phyloP scores from a whole-genome alignment of 2,113 vertebrate genomes.

The mouse (Mus musculus) region DNA sequence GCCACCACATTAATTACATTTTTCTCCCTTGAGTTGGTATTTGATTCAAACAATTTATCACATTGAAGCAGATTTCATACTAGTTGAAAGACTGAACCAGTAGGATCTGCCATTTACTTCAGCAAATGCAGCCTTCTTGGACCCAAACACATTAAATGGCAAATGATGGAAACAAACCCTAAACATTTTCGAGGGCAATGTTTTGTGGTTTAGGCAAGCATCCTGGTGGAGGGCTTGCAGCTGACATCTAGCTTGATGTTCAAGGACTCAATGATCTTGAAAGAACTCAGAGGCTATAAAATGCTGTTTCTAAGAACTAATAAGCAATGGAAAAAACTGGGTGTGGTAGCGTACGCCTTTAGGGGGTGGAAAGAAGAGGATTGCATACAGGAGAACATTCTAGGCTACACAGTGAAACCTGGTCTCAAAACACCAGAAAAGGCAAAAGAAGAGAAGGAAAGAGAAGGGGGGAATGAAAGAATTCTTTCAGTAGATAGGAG shows the following conservation, averaged over 20 bases:
- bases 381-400: background rate
- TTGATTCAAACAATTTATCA: background rate
- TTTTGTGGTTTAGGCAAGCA: background rate
- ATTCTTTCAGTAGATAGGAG: background rate
- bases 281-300: background rate
- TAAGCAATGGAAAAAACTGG: background rate
- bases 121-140: background rate
- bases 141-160: background rate
- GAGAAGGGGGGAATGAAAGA: background rate
- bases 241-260: background rate
- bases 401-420: background rate
- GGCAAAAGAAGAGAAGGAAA: background rate
- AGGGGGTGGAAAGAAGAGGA: background rate
- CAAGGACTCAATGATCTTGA: background rate
- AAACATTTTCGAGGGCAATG: background rate
- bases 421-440: background rate
- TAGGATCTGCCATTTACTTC: background rate
- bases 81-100: background rate
- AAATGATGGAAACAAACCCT: background rate
- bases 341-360: background rate
- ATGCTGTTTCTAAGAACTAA: background rate
- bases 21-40: constrained; percentile 12
- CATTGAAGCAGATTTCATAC: background rate
- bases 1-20: constrained; percentile 4
- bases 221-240: too few species aligned